These are phyloP conservation scores for Sesia apiformis DNA, from an alignment of 2,888 invertebrate species.

Conservation along the genomic window DNA sequence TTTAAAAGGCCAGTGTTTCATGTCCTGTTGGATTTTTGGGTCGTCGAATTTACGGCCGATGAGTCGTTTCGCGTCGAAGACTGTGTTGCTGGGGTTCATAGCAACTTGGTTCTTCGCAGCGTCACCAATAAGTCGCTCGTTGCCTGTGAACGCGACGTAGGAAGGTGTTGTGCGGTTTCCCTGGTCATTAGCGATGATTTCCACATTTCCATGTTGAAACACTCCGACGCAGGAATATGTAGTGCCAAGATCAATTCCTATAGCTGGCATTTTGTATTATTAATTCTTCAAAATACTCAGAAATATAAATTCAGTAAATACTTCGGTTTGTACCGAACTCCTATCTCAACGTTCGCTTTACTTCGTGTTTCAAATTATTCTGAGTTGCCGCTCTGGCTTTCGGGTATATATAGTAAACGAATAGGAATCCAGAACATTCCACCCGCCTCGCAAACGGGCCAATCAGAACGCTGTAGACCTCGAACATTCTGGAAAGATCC, in stretches of 20 bases:
- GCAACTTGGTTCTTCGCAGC: constrained; percentile 83
- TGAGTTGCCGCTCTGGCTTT: constrained; percentile 36
- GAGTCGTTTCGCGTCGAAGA: constrained; percentile 84
- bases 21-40: constrained; percentile 82
- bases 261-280: constrained; percentile 55
- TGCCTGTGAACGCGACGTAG: constrained; percentile 83
- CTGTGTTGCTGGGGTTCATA: constrained; percentile 83
- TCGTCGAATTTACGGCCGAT: constrained; percentile 86
- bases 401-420: constrained; percentile 38
- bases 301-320: constrained; percentile 3
- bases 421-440: constrained; percentile 37
- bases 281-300: constrained; percentile 3
- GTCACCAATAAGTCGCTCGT: constrained; percentile 80
- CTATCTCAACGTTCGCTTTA: constrained; percentile 24
- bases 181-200: constrained; percentile 80
- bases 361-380: constrained; percentile 47
- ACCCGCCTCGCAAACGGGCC: constrained; percentile 23
- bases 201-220: constrained; percentile 80
- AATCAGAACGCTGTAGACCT: constrained; percentile 21
- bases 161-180: constrained; percentile 84
- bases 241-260: constrained; percentile 73
- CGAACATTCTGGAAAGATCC: constrained; percentile 32
- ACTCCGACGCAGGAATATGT: constrained; percentile 74
- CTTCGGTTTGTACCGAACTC: constrained; percentile 35
- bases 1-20: constrained; percentile 90